These are phyloP conservation scores for Bucco capensis DNA, from an alignment of 2,113 vertebrate species.

Conservation along the genomic window DNA sequence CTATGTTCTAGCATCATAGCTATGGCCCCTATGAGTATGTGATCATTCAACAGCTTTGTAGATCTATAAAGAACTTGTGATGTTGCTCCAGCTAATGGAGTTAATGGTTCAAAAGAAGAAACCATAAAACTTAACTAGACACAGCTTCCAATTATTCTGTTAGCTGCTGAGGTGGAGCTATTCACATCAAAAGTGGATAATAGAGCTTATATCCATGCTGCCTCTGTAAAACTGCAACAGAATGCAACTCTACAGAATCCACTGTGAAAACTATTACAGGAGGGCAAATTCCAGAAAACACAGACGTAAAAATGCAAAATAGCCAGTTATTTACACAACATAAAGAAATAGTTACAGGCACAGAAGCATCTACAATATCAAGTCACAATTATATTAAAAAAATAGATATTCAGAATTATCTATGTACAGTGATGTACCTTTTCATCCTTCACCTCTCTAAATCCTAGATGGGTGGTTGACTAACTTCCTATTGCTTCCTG, in stretches of 20 bases:
- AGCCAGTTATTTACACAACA: background rate
- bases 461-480: background rate
- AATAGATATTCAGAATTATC: background rate
- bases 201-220: background rate
- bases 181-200: background rate
- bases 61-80: background rate
- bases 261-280: background rate
- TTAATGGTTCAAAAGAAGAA: background rate
- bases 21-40: background rate
- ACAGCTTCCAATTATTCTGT: background rate
- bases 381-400: background rate
- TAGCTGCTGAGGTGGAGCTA: background rate
- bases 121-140: background rate
- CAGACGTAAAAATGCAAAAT: background rate
- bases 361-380: background rate
- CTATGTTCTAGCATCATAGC: background rate
- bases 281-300: background rate
- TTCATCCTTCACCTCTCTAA: background rate
- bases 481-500: background rate
- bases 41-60: background rate
- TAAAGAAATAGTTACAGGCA: background rate
- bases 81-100: background rate
- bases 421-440: background rate
- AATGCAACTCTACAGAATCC: accelerated
- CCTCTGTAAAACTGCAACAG: background rate